Percentiles rank a stretch among this genome's conserved stretches.
Evolutionary conservation across 2,113 vertebrate genomes (phyloP).

Genomic region (Solenodon paradoxus): DNA sequence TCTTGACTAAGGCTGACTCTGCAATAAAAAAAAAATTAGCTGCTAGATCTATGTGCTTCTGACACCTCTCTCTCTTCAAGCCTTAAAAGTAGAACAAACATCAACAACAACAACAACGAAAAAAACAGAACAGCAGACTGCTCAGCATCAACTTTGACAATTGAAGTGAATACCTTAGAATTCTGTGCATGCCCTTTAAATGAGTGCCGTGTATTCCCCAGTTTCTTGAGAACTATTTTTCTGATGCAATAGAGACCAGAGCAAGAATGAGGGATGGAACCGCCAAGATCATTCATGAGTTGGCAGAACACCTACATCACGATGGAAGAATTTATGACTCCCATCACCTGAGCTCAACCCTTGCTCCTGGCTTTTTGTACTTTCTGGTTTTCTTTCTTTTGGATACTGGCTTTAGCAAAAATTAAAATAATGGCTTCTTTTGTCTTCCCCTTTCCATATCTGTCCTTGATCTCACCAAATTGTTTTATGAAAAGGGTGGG

Average conservation of each 20-base stretch:
- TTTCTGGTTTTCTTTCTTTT: background rate
- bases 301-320: background rate
- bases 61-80: background rate
- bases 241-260: background rate
- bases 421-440: background rate
- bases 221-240: background rate
- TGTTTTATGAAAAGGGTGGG: constrained; percentile 25
- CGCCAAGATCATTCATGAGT: background rate
- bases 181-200: background rate
- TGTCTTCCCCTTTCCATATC: background rate
- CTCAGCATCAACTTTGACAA: background rate
- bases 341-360: background rate
- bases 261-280: background rate
- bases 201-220: background rate
- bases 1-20: background rate
- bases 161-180: background rate
- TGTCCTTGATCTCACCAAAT: constrained; percentile 50
- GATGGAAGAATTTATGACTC: background rate
- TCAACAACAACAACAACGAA: background rate
- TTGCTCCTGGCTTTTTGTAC: background rate
- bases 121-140: background rate
- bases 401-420: background rate
- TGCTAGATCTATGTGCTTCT: background rate
- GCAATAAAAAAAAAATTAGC: background rate
- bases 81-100: background rate